phyloP scores from a whole-genome alignment of 2,113 vertebrate species.

The Vulpes lagopus region DNA sequence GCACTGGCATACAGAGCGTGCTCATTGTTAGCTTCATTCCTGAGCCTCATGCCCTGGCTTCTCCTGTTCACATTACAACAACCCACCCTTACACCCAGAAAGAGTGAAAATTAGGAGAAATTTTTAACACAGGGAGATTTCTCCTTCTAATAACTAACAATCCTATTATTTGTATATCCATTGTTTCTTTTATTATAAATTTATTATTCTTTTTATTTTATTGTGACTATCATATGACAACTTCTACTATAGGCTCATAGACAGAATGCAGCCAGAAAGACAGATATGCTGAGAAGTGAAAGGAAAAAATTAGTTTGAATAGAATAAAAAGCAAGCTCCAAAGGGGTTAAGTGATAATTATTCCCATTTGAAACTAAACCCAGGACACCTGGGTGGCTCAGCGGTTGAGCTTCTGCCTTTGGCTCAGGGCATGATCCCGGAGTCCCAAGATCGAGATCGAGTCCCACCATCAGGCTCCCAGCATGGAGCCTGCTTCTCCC shows the following conservation, averaged over 20 bases:
- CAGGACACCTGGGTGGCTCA: no score
- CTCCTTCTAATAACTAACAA: neutral
- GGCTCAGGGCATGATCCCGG: no score
- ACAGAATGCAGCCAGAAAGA: neutral
- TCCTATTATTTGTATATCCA: neutral
- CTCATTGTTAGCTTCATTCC: neutral
- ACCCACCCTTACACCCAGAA: neutral
- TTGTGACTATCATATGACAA: neutral
- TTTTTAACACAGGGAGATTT: neutral
- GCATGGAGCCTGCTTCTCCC: no score
- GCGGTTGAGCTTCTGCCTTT: no score
- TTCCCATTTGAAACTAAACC: neutral
- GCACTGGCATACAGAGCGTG: neutral
- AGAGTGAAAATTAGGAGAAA: neutral
- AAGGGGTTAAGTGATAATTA: neutral
- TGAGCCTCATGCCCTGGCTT: neutral
- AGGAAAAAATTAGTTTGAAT: conserved; percentile 16
- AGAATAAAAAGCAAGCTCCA: neutral
- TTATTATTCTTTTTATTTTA: conserved; percentile 14
- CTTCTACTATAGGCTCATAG: neutral
- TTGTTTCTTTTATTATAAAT: conserved; percentile 8
- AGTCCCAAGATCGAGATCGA: no score
- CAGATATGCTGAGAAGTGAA: neutral
- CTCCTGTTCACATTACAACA: neutral
- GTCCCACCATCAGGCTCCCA: no score